Evolutionary conservation across 2,797 vertebrate genomes (phyloP).

Genomic region (Thunnus albacares): DNA sequence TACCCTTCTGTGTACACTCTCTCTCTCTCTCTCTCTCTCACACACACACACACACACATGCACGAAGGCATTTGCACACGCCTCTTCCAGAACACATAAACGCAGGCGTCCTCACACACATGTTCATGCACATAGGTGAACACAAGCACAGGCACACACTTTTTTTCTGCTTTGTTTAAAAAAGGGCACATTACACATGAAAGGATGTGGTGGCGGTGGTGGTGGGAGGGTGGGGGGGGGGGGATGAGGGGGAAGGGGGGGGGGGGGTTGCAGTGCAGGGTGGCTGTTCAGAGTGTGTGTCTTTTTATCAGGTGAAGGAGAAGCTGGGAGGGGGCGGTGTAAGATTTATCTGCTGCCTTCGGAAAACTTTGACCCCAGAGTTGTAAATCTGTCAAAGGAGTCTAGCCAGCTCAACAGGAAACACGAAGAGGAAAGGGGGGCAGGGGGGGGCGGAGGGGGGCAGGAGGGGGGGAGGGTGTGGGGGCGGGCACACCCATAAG

Average conservation of each 20-base stretch:
- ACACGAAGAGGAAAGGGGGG: constrained; percentile 77
- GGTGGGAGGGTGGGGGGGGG: neutral
- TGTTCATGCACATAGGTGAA: constrained; percentile 38
- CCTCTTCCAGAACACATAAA: constrained; percentile 1
- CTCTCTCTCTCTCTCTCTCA: neutral
- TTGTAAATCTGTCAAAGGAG: constrained; percentile 89
- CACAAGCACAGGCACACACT: neutral
- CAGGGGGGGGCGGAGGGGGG: neutral
- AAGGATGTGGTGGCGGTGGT: constrained; percentile 66
- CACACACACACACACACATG: constrained; percentile 26
- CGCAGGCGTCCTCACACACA: constrained; percentile 18
- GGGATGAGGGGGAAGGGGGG: neutral
- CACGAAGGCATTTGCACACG: constrained; percentile 23
- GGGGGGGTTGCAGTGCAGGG: constrained; percentile 32
- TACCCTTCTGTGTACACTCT: constrained; percentile 23
- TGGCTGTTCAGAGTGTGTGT: constrained; percentile 68
- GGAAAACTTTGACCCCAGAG: constrained; percentile 87
- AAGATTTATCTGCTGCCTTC: constrained; percentile 87
- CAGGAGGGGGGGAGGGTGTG: neutral
- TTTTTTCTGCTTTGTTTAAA: constrained; percentile 24
- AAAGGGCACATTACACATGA: constrained; percentile 75
- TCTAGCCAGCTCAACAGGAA: constrained; percentile 89
- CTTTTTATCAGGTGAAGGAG: constrained; percentile 84
- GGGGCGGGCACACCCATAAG: constrained; percentile 51
- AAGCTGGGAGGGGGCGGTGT: constrained; percentile 55